Conservation (phyloP, 1,140 invertebrate genomes). For the Microplitis mediator region DNA sequence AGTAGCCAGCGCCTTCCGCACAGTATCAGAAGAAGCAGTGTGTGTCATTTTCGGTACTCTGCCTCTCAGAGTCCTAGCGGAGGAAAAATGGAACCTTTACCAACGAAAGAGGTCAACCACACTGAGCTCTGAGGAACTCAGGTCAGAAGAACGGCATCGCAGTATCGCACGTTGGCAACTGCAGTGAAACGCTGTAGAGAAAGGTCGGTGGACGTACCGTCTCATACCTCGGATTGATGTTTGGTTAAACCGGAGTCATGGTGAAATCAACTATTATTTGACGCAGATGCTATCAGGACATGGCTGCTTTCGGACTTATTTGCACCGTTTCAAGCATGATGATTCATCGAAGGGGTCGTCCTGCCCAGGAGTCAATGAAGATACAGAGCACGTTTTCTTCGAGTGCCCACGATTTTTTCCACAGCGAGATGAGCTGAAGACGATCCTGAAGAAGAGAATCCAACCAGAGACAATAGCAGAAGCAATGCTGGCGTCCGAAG, state of each 20-base stretch:
- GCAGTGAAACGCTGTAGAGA: not conserved
- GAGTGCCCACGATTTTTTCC: not conserved
- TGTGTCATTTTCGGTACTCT: conserved; percentile 30
- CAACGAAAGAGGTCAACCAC: conserved; percentile 4
- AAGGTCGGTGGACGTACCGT: conserved; percentile 4
- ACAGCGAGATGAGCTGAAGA: not conserved
- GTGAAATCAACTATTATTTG: conserved; percentile 35
- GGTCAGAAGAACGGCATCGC: conserved; percentile 12
- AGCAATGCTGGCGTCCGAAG: conserved; percentile 23
- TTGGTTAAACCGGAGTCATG: conserved; percentile 33
- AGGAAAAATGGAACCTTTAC: conserved; percentile 19
- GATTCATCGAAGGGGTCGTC: conserved; percentile 38
- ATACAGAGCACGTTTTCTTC: conserved; percentile 22
- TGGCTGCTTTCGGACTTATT: conserved; percentile 48
- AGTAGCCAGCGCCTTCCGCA: conserved; percentile 27
- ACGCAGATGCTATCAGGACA: conserved; percentile 29
- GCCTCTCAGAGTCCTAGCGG: conserved; percentile 31
- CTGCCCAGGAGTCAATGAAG: not conserved
- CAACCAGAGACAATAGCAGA: conserved; percentile 22
- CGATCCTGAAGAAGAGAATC: not conserved
- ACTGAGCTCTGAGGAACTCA: conserved; percentile 12
- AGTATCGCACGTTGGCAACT: conserved; percentile 19
- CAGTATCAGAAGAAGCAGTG: conserved; percentile 26
- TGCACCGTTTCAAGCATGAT: conserved; percentile 38
- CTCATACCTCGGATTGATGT: conserved; percentile 30